Percentiles rank a stretch among this genome's conserved stretches.
Conservation (phyloP, 1,140 invertebrate genomes). For the Tetraneura akinire region DNA sequence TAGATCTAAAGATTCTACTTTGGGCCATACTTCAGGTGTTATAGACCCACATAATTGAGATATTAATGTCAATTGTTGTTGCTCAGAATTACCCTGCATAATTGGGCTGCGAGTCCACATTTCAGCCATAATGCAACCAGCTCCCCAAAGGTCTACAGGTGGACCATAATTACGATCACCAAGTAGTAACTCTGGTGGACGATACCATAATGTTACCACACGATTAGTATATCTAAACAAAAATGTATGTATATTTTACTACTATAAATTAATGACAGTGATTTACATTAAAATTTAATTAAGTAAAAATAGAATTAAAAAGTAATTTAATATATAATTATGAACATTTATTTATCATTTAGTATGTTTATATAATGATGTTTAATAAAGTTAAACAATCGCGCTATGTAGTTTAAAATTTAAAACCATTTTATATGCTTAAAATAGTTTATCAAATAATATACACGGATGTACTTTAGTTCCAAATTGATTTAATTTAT, state of each 20-base stretch:
- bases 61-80: slow-evolving; percentile 93
- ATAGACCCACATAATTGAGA: slow-evolving; percentile 96
- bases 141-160: slow-evolving; percentile 97
- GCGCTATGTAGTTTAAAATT: too few species aligned
- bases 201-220: slow-evolving; percentile 97
- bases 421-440: too few species aligned
- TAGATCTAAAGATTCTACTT: slow-evolving; percentile 88
- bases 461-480: too few species aligned
- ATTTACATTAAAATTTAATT: too few species aligned
- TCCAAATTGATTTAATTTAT: too few species aligned
- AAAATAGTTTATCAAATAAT: too few species aligned
- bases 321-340: too few species aligned
- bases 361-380: too few species aligned
- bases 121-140: slow-evolving; percentile 98
- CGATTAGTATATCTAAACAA: slow-evolving; percentile 84
- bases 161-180: slow-evolving; percentile 96
- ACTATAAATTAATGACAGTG: neutral
- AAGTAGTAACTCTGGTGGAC: slow-evolving; percentile 84
- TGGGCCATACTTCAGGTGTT: slow-evolving; percentile 91
- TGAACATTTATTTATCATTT: too few species aligned
- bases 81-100: slow-evolving; percentile 88
- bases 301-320: too few species aligned
- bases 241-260: too few species aligned
- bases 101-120: slow-evolving; percentile 93
- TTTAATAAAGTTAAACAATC: too few species aligned